Evolutionary conservation across 1,140 invertebrate genomes (phyloP).

Genomic region (Myzus persicae): DNA sequence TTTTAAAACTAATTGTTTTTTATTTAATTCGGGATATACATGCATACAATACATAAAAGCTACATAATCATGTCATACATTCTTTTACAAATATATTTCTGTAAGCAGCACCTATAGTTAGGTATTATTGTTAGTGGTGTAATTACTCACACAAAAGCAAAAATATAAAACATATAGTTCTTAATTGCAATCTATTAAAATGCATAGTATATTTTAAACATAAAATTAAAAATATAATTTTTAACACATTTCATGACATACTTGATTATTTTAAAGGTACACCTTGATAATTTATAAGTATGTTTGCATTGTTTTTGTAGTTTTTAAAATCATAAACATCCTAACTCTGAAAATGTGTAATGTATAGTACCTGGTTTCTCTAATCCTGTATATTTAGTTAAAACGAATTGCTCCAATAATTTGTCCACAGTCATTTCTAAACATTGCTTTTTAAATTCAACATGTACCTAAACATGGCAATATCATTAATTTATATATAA

Average conservation of each 20-base stretch:
- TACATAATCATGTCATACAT: too few relatives aligned
- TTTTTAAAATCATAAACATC: not conserved
- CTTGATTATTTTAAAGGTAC: not conserved
- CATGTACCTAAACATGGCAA: slow-evolving; percentile 74
- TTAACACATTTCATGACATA: not conserved
- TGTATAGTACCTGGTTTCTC: slow-evolving; percentile 83
- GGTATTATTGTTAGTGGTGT: not conserved
- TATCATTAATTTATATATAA: not conserved
- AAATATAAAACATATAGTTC: not conserved
- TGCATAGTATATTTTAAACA: not conserved
- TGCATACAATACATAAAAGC: too few relatives aligned
- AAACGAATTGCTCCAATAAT: slow-evolving; percentile 87
- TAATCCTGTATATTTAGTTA: slow-evolving; percentile 87
- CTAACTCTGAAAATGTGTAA: not conserved
- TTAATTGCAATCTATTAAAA: not conserved
- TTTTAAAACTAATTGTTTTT: too few relatives aligned
- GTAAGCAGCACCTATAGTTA: too few relatives aligned
- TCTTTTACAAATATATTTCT: too few relatives aligned
- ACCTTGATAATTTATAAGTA: not conserved
- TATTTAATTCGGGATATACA: too few relatives aligned
- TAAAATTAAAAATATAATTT: not conserved
- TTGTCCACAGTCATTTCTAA: slow-evolving; percentile 91
- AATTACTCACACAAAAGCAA: not conserved
- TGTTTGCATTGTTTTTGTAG: not conserved
- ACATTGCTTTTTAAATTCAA: slow-evolving; percentile 89